A percentile compares a stretch with the other conserved stretches of the same genome.
Evolutionary conservation across 2,888 invertebrate genomes (phyloP).

Genomic region (Danaus chrysippus): DNA sequence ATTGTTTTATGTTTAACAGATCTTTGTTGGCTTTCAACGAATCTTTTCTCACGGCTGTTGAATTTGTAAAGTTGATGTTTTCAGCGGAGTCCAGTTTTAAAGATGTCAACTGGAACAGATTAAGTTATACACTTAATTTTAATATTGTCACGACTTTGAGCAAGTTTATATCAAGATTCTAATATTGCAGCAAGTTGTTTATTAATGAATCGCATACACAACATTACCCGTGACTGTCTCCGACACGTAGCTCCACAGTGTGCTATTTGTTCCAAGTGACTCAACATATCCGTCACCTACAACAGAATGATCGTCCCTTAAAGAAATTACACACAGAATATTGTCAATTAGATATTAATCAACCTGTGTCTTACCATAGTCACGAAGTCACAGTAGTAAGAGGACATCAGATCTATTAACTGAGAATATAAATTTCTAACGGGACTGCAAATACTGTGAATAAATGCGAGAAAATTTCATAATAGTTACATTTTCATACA

Average conservation of each 20-base stretch:
- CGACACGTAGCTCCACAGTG: constrained; percentile 34
- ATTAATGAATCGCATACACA: constrained; percentile 16
- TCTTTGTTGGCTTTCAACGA: not conserved
- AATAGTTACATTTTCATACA: too few species aligned
- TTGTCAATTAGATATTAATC: too few species aligned
- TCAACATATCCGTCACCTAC: constrained; percentile 30
- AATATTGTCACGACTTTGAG: not conserved
- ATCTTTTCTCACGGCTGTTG: constrained; percentile 8
- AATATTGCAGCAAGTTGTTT: not conserved
- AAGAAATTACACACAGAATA: too few species aligned
- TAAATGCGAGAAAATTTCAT: constrained; percentile 19
- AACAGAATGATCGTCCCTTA: constrained; percentile 13
- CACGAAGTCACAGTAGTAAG: too few species aligned
- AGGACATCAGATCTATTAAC: constrained; percentile 21
- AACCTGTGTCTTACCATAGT: too few species aligned
- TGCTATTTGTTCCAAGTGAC: constrained; percentile 27
- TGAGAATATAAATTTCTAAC: constrained; percentile 35
- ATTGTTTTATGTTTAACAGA: not conserved
- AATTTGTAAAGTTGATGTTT: constrained; percentile 26
- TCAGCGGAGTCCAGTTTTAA: constrained; percentile 23
- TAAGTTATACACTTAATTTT: not conserved
- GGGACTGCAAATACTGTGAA: constrained; percentile 47
- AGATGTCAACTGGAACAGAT: constrained; percentile 21
- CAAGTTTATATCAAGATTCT: not conserved
- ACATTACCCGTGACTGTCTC: constrained; percentile 39